Conservation (phyloP, 2,888 invertebrate genomes). For the Eristalis arbustorum region DNA sequence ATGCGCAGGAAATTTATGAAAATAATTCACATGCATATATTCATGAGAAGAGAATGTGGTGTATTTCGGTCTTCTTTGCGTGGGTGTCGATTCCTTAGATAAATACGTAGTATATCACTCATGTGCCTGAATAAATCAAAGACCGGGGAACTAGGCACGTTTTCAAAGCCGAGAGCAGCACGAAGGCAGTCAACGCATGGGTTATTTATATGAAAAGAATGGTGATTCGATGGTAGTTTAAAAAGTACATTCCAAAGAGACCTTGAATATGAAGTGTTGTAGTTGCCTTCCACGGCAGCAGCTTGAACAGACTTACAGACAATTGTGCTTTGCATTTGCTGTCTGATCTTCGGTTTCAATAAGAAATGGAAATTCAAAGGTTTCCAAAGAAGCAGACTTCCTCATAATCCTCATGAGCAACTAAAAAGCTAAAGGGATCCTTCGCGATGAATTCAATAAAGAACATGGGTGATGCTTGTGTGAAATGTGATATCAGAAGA, state of each 20-base stretch:
- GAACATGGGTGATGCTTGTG: too few species aligned
- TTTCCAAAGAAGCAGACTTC: too few species aligned
- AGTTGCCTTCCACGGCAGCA: neutral
- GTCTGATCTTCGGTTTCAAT: neutral
- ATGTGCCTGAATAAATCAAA: constrained; percentile 4
- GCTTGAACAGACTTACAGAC: neutral
- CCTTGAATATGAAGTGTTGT: too few species aligned
- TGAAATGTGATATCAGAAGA: too few species aligned
- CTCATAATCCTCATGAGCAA: too few species aligned
- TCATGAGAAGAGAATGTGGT: neutral
- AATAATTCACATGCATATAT: constrained; percentile 16
- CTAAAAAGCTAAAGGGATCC: too few species aligned
- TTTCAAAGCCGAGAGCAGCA: neutral
- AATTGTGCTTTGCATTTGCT: neutral
- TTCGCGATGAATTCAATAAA: too few species aligned
- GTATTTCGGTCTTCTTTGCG: neutral
- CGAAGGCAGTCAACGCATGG: neutral
- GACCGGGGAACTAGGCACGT: constrained; percentile 20
- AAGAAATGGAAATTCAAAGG: neutral
- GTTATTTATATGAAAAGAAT: too few species aligned
- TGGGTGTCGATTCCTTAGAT: constrained; percentile 10
- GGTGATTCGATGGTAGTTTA: too few species aligned
- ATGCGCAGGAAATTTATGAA: constrained; percentile 16
- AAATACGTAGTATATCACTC: neutral
- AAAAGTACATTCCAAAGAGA: too few species aligned